phyloP scores from a whole-genome alignment of 2,113 vertebrate species.

The Scatophagus argus region DNA sequence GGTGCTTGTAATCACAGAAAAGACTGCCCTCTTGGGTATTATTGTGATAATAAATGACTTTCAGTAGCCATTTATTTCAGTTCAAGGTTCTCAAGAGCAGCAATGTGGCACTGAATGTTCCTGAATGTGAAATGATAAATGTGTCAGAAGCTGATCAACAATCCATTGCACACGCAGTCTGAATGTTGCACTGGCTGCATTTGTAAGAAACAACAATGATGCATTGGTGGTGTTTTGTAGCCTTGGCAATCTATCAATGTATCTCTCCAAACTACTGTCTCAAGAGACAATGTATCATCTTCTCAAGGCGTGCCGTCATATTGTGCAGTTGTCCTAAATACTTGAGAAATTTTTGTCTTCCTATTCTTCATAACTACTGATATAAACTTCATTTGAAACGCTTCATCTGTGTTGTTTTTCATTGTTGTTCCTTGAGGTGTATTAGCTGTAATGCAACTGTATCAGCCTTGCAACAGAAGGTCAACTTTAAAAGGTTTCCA shows the following conservation, averaged over 20 bases:
- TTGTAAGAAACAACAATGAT: slow-evolving; percentile 48
- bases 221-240: neutral
- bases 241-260: neutral
- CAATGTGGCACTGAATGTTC: slow-evolving; percentile 18
- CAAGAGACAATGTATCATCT: slow-evolving; percentile 12
- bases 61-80: slow-evolving; percentile 32
- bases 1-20: slow-evolving; percentile 31
- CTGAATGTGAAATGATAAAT: slow-evolving; percentile 55
- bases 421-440: slow-evolving; percentile 58
- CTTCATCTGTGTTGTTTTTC: slow-evolving; percentile 36
- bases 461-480: slow-evolving; percentile 70
- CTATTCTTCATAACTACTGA: too few species aligned
- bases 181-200: slow-evolving; percentile 12
- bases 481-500: slow-evolving; percentile 79
- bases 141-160: slow-evolving; percentile 32
- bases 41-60: slow-evolving; percentile 25
- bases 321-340: neutral
- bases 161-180: slow-evolving; percentile 14
- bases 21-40: slow-evolving; percentile 3
- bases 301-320: neutral
- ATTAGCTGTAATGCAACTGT: slow-evolving; percentile 53
- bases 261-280: neutral
- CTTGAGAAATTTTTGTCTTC: slow-evolving; percentile 14
- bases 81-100: slow-evolving; percentile 8
- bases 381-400: slow-evolving; percentile 28